phyloP scores from a whole-genome alignment of 2,113 vertebrate species.

The Cyrtonyx montezumae region DNA sequence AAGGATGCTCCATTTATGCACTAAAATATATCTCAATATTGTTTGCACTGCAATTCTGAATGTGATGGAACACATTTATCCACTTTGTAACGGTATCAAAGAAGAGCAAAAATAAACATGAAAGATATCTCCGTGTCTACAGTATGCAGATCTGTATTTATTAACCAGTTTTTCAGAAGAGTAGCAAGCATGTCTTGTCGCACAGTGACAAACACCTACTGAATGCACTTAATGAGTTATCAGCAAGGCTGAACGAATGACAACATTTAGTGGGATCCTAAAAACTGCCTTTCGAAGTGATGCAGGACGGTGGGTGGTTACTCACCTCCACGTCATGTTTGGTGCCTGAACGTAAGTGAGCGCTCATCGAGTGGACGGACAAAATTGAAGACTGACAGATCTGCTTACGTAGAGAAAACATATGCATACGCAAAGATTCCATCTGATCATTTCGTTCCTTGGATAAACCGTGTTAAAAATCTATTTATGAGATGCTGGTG shows the following conservation, averaged over 20 bases:
- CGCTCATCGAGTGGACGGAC: not conserved
- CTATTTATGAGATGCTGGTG: not conserved
- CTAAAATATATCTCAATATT: slow-evolving; percentile 36
- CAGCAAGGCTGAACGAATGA: not conserved
- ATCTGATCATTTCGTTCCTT: not conserved
- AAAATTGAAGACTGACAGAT: not conserved
- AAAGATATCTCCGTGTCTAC: not conserved
- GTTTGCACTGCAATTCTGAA: not conserved
- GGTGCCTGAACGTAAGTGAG: fast-evolving
- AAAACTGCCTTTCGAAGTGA: not conserved
- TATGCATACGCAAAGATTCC: not conserved
- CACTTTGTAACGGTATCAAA: slow-evolving; percentile 31
- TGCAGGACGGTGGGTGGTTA: fast-evolving
- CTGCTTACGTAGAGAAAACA: not conserved
- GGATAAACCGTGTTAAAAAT: not conserved
- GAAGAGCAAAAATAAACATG: slow-evolving; percentile 32
- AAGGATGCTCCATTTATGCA: slow-evolving; percentile 12
- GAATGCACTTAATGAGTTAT: not conserved
- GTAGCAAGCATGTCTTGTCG: not conserved
- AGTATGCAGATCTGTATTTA: slow-evolving; percentile 29
- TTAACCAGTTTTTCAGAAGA: not conserved
- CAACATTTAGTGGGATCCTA: not conserved
- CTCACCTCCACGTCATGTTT: not conserved
- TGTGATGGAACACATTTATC: slow-evolving; percentile 28
- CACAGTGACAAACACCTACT: not conserved